Conservation (phyloP, 2,888 invertebrate species). For the Epicampocera succincta region DNA sequence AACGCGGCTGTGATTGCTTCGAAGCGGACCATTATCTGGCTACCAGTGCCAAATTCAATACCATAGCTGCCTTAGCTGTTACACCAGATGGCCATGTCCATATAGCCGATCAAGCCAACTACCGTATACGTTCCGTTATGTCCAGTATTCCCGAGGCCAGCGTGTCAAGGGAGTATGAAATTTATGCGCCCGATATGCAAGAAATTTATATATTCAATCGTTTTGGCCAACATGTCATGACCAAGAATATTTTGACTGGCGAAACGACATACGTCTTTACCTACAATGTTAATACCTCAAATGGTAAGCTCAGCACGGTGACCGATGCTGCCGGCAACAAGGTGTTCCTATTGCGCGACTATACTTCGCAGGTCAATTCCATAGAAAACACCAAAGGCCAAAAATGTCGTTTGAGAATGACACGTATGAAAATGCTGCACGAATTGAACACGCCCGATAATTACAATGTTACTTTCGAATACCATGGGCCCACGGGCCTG, state of each 20-base stretch:
- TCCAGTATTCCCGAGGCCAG: constrained; percentile 94
- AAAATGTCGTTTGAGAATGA: constrained; percentile 94
- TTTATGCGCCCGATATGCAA: constrained; percentile 96
- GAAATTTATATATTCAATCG: constrained; percentile 96
- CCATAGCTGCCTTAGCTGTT: constrained; percentile 95
- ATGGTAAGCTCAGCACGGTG: constrained; percentile 95
- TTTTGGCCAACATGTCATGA: constrained; percentile 97
- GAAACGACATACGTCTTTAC: constrained; percentile 96
- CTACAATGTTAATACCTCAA: constrained; percentile 97
- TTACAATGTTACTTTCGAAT: constrained; percentile 96
- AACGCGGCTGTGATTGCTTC: constrained; percentile 95
- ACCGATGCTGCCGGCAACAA: constrained; percentile 96
- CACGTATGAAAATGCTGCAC: constrained; percentile 94
- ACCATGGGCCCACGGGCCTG: constrained; percentile 94
- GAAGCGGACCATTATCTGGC: constrained; percentile 95
- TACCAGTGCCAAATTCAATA: constrained; percentile 95
- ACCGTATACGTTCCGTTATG: constrained; percentile 93
- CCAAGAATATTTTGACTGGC: constrained; percentile 96
- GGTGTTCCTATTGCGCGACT: constrained; percentile 91
- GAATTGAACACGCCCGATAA: constrained; percentile 95
- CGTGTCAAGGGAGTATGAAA: constrained; percentile 93
- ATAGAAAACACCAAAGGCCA: constrained; percentile 97
- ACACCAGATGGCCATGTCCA: constrained; percentile 97
- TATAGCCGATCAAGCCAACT: constrained; percentile 96
- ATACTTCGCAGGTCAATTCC: constrained; percentile 94